A percentile compares a stretch with the other conserved stretches of the same genome.
phyloP scores from a whole-genome alignment of 2,797 vertebrate species.

The Heterohyrax brucei region DNA sequence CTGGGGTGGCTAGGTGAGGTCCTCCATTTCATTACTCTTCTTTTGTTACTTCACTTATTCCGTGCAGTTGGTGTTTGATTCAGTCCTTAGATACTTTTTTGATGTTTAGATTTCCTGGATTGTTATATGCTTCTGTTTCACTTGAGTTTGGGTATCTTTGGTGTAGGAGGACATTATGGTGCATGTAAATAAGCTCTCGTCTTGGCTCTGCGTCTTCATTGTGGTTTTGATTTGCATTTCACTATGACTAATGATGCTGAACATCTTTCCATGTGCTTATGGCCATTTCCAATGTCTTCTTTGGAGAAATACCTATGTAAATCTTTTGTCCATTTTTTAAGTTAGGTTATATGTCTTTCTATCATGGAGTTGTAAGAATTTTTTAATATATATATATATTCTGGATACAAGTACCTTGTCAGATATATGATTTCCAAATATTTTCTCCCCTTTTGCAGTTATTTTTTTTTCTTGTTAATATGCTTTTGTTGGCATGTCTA shows the following conservation, averaged over 20 bases:
- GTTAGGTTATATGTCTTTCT: slow-evolving; percentile 14
- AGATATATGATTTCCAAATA: neutral
- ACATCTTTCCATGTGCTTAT: neutral
- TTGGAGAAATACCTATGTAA: neutral
- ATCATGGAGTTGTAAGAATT: slow-evolving; percentile 5
- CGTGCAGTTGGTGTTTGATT: too few species aligned
- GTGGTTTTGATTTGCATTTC: neutral
- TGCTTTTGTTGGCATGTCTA: neutral
- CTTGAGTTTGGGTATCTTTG: too few species aligned
- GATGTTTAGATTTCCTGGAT: too few species aligned
- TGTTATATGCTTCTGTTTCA: too few species aligned
- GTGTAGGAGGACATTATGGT: too few species aligned
- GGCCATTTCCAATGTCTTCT: neutral
- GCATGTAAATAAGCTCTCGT: too few species aligned
- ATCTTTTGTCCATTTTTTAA: neutral
- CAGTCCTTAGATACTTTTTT: too few species aligned
- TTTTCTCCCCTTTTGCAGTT: neutral
- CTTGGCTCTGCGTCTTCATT: too few species aligned
- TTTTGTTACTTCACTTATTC: too few species aligned
- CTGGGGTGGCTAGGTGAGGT: too few species aligned
- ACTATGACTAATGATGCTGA: neutral
- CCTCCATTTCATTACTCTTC: too few species aligned
- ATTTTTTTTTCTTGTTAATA: neutral
- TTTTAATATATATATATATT: neutral
- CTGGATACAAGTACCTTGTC: neutral